Percentiles rank a stretch among this genome's conserved stretches.
Conservation (phyloP, 2,113 vertebrate species). For the Halcyon malimbica region DNA sequence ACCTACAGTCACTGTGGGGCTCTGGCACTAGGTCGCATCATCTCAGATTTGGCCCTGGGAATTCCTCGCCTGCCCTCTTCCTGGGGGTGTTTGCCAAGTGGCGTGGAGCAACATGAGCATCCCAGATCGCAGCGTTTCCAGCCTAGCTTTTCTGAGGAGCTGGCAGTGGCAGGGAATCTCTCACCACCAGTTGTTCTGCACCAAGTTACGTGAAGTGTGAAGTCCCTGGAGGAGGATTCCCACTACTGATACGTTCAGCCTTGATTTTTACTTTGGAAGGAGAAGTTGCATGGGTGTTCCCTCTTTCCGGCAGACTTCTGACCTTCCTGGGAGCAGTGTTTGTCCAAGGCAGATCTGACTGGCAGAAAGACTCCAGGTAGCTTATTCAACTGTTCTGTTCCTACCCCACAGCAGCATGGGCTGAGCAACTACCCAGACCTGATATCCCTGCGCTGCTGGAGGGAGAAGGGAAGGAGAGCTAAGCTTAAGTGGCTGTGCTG, state of each 20-base stretch:
- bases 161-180: background rate
- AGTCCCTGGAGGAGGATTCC: background rate
- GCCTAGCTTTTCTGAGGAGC: background rate
- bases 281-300: background rate
- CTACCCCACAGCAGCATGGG: background rate
- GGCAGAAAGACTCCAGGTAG: background rate
- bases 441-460: background rate
- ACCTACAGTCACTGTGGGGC: background rate
- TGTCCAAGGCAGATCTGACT: background rate
- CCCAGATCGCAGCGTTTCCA: background rate
- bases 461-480: background rate
- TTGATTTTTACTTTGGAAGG: background rate
- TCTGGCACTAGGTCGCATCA: background rate
- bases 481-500: background rate
- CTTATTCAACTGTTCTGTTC: background rate
- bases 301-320: background rate
- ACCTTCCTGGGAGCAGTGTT: background rate
- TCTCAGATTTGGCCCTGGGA: background rate
- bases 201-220: background rate
- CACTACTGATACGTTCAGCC: background rate
- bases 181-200: background rate
- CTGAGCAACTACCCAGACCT: background rate
- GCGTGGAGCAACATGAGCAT: background rate
- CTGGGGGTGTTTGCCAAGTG: background rate
- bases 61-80: background rate